phyloP scores from a whole-genome alignment of 2,113 vertebrate genomes.

The Microcebus ravelobensis region DNA sequence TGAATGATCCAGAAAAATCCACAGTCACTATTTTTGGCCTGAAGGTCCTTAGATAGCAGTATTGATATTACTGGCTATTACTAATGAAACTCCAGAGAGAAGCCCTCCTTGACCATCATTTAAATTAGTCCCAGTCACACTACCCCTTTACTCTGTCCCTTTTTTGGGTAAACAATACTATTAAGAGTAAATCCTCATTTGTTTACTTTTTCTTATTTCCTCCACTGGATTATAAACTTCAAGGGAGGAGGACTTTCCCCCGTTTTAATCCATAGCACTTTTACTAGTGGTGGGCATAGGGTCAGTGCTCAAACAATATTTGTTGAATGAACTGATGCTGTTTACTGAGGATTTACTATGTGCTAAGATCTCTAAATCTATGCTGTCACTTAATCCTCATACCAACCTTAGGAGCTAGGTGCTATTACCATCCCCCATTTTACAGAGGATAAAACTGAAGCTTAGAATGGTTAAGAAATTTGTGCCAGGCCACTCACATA shows the following conservation, averaged over 20 bases:
- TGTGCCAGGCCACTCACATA: background rate
- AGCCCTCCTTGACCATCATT: background rate
- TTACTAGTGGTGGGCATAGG: background rate
- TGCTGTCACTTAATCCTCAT: background rate
- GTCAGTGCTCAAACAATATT: background rate
- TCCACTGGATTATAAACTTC: background rate
- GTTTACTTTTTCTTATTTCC: background rate
- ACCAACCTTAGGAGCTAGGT: background rate
- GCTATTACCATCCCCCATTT: background rate
- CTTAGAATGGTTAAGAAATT: background rate
- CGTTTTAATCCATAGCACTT: background rate
- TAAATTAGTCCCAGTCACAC: background rate
- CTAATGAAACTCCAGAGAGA: background rate
- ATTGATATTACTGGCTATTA: background rate
- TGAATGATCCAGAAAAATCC: conserved; percentile 19
- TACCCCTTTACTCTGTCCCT: background rate
- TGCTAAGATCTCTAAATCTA: conserved; percentile 22
- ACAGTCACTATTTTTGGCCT: background rate
- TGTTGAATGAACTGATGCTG: background rate
- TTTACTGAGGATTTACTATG: conserved; percentile 28
- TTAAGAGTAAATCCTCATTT: background rate
- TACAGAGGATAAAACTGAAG: conserved; percentile 49
- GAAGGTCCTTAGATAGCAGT: background rate
- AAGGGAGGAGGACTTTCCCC: background rate
- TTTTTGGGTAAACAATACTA: background rate